phyloP scores from a whole-genome alignment of 2,113 vertebrate species.

The Heloderma charlesbogerti region DNA sequence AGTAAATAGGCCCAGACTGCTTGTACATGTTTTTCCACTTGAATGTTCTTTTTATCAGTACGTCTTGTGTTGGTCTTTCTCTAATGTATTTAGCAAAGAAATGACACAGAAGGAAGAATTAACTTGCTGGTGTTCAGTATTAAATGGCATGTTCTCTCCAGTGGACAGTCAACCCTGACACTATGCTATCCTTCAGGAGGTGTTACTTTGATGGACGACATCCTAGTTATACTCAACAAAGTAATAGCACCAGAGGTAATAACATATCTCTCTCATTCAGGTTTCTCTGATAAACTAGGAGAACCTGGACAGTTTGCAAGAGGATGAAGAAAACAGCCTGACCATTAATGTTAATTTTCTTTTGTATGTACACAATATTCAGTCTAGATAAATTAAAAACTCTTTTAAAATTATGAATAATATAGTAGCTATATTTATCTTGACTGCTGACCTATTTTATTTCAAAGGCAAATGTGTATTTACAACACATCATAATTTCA shows the following conservation, averaged over 20 bases:
- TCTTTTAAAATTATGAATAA: not conserved
- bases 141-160: constrained; percentile 31
- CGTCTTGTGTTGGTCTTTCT: constrained; percentile 32
- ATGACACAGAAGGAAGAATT: constrained; percentile 6
- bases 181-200: not conserved
- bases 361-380: not conserved
- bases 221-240: not conserved
- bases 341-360: not conserved
- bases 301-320: not conserved
- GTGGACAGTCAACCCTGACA: not conserved
- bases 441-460: not conserved
- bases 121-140: constrained; percentile 22
- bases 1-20: constrained; percentile 15
- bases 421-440: not conserved
- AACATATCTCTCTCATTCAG: not conserved
- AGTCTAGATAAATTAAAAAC: not conserved
- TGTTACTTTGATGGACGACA: not conserved
- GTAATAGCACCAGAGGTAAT: not conserved
- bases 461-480: not conserved
- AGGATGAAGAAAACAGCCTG: not conserved
- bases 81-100: constrained; percentile 5
- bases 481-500: not conserved
- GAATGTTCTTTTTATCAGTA: constrained; percentile 31
- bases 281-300: constrained; percentile 10
- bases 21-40: constrained; percentile 40